Base-by-base conservation (phyloP, 2,888 invertebrate species). In the Theodoxus fluviatilis region DNA sequence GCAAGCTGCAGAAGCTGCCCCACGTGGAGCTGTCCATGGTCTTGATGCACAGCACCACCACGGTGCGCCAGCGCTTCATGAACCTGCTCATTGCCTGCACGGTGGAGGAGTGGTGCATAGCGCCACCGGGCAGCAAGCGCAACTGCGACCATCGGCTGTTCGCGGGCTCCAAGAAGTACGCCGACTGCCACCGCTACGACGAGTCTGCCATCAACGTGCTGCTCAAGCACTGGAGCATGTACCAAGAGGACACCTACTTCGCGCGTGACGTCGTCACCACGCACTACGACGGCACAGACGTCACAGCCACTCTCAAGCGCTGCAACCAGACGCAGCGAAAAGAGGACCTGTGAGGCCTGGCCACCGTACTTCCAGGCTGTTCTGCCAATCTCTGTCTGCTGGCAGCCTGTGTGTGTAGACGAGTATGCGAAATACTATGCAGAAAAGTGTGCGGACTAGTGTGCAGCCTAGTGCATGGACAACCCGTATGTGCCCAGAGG, bases 131-230 rank as follows among this genome's bases (percentile, higher is more conserved):
- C 0, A 69, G 82, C 2, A 63, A 74, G 33, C 63, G 73, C 22
- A 64, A 68, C 7, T 85, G 85, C 67, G 77, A 80, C 28, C 75
- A 76, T 33, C 77, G 79, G 3, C 71, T 78, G 25, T 75, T 78
- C 4, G 75, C 71, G 1, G 69, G 61, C 0, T 63, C 70, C n/a
- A 73, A 74, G 25, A 71, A 70, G 22, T 79, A 79, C 67, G 83
- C 81, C 7, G 72, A 75, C 33, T 87, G 87, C 68, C 87, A 87
- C 74, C 71, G 84, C 12, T 87, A 78, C 66, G 85, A 87, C 67
- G 86, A 87, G 76, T 85, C 87, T 0, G 86, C 85, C 6, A 75
- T 87, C 18, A 88, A 88, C 72, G 79, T 87, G 6, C 75, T 88
- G 22, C 67, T 86, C 33, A 84, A 85, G 71, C 86, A 86, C 38